Evolutionary conservation across 2,888 invertebrate genomes (phyloP).

Genomic region (Meganola albula): DNA sequence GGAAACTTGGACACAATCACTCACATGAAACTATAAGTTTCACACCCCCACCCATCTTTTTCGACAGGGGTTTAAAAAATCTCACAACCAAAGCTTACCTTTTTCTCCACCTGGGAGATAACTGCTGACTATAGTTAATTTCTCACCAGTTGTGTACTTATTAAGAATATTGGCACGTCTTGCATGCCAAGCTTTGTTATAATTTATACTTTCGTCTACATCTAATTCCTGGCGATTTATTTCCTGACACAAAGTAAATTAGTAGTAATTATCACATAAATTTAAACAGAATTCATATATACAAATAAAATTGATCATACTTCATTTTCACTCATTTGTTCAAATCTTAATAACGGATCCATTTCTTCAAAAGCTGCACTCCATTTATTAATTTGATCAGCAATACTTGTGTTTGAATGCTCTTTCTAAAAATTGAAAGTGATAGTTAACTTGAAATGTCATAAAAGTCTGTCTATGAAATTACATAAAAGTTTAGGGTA

Average conservation of each 20-base stretch:
- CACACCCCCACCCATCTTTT: neutral
- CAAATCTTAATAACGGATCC: conserved; percentile 64
- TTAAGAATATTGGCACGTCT: conserved; percentile 87
- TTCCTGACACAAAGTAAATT: conserved; percentile 32
- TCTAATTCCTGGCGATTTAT: conserved; percentile 28
- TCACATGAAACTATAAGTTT: too few species aligned
- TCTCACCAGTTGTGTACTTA: conserved; percentile 95
- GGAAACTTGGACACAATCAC: too few species aligned
- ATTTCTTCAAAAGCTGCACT: conserved; percentile 63
- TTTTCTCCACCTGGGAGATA: conserved; percentile 89
- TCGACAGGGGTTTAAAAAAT: too few species aligned
- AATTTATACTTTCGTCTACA: conserved; percentile 49
- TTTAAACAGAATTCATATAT: neutral
- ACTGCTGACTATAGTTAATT: conserved; percentile 92
- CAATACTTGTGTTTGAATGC: conserved; percentile 45
- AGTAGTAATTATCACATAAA: too few species aligned
- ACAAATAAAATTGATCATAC: conserved; percentile 26
- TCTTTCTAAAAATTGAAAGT: conserved; percentile 45
- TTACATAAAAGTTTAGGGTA: conserved; percentile 2
- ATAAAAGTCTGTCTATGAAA: neutral
- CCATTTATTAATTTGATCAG: conserved; percentile 63
- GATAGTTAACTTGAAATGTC: neutral
- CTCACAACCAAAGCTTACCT: conserved; percentile 80
- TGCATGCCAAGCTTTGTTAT: conserved; percentile 86
- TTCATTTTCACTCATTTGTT: conserved; percentile 56